Evolutionary conservation across 2,797 vertebrate genomes (phyloP).

Genomic region (Picus viridis): DNA sequence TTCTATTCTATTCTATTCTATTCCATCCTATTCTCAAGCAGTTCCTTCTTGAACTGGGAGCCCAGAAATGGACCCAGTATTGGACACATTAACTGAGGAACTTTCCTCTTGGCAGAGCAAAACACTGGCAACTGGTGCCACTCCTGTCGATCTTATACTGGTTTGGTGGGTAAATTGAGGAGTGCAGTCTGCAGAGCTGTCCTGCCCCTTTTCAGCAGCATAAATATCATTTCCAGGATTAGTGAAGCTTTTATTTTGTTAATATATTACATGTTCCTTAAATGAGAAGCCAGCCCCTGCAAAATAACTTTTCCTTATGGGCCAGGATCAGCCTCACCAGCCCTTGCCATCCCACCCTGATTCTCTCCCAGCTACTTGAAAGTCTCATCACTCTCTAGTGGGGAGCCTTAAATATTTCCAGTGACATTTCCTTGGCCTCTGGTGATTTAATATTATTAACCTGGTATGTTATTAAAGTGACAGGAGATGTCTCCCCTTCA

Average conservation of each 20-base stretch:
- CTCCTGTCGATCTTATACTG: background rate
- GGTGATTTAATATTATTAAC: slow-evolving; percentile 61
- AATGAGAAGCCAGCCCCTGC: background rate
- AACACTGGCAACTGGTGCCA: background rate
- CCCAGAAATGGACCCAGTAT: no score
- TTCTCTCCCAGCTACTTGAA: background rate
- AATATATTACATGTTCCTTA: background rate
- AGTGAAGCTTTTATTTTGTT: background rate
- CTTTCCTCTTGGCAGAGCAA: background rate
- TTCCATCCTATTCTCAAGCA: no score
- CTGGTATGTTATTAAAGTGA: slow-evolving; percentile 62
- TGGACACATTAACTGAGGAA: background rate
- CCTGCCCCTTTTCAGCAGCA: background rate
- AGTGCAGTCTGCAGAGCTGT: background rate
- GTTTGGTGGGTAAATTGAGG: background rate
- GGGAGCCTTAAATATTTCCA: slow-evolving; percentile 52
- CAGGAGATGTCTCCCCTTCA: slow-evolving; percentile 33
- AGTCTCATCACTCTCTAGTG: background rate
- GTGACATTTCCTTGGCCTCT: slow-evolving; percentile 55
- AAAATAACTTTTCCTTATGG: background rate
- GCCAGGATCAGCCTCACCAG: background rate
- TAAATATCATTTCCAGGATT: background rate
- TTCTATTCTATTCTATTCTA: no score
- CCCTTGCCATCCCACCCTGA: background rate
- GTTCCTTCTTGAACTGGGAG: no score